phyloP scores from a whole-genome alignment of 2,888 invertebrate genomes.

The Erynnis tages region DNA sequence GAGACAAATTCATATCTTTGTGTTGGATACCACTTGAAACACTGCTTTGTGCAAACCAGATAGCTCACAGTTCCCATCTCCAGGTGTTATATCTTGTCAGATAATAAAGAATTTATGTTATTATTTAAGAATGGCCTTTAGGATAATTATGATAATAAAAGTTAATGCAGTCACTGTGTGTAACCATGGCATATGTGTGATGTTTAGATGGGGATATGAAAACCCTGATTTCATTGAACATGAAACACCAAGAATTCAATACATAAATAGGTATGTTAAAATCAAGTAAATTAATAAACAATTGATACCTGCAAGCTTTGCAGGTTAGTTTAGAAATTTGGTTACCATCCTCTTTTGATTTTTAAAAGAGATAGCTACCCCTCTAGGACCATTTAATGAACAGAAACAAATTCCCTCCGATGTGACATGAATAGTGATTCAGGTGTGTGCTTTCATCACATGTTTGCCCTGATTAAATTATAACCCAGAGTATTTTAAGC shows the following conservation, averaged over 20 bases:
- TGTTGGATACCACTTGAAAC: slow-evolving; percentile 12
- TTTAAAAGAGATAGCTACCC: no score
- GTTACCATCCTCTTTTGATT: no score
- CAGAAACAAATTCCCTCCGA: no score
- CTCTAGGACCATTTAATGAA: no score
- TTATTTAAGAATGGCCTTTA: not conserved
- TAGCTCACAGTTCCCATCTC: slow-evolving; percentile 1
- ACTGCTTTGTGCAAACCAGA: slow-evolving; percentile 12
- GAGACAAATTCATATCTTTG: slow-evolving; percentile 9
- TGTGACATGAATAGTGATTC: no score
- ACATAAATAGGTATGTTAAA: not conserved
- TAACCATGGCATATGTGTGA: slow-evolving; percentile 4
- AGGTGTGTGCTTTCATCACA: no score
- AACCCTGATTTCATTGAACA: not conserved
- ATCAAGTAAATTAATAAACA: no score
- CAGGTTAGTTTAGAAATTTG: no score
- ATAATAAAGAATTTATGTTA: not conserved
- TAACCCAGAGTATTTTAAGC: no score
- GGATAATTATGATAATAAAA: not conserved
- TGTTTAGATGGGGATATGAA: not conserved
- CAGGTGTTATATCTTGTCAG: slow-evolving; percentile 6
- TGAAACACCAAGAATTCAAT: not conserved
- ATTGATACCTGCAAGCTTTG: no score
- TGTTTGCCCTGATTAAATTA: no score
- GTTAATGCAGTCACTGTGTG: slow-evolving; percentile 1